Base-by-base conservation (phyloP, 2,113 vertebrate genomes). In the Vidua macroura region DNA sequence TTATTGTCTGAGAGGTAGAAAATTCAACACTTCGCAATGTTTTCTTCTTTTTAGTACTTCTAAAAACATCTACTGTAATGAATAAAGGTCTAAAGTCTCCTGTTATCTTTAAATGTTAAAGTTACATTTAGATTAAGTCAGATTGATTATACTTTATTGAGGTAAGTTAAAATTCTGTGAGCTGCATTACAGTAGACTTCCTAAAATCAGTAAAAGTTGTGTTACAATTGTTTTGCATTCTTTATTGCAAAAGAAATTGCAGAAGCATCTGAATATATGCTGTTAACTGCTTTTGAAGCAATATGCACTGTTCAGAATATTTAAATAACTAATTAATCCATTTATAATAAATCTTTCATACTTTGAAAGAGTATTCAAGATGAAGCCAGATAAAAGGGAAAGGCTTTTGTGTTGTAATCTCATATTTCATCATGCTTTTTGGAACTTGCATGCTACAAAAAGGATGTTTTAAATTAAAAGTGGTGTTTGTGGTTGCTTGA, bases 391-490 rank as follows among this genome's bases (percentile, higher is more conserved):
- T 91, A 58, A 89, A 95, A 92, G 17, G 43, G 21, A 16, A 51
- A 83, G 39, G 10, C 67, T 70, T 95, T 92, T 77, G 21, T 90
- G 46, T 75, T 88, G 60, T 48, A 73, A 72, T 96, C 62, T 91
- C 25, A 13, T 37, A 35, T 70, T 94, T 94, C 43, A 73, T 86
- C 67, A 24, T 69, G 41, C 31, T 43, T 83, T 91, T 91, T 92
- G 58, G 55, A 88, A 76, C 23, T 73, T 66, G 28, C 16, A 15
- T 76, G n/a, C 74, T 87, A 82, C 63, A 62, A 51, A 66, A 85
- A 56, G 31, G 85, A 66, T 85, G 56, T 59, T 88, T 94, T 73
- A 78, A 93, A 75, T 89, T 70, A 75, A 53, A 89, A 76, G 39
- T 49, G 51, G 13, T 62, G 15, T 90, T 89, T 89, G 48, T 87